phyloP scores from a whole-genome alignment of 1,140 invertebrate species.

The Globodera rostochiensis region DNA sequence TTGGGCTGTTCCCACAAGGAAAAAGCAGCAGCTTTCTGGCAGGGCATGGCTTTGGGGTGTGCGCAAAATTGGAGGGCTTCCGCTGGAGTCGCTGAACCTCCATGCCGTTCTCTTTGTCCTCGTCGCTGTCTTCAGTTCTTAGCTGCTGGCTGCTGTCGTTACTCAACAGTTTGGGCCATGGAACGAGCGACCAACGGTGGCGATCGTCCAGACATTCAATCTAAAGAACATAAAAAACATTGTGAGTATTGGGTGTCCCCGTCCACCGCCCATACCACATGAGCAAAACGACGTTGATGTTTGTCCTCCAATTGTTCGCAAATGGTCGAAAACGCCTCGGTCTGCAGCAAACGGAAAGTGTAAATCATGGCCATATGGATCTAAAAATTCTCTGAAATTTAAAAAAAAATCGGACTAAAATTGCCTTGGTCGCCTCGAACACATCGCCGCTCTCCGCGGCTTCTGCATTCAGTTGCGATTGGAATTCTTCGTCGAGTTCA shows the following conservation, averaged over 20 bases:
- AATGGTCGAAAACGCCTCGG: not conserved
- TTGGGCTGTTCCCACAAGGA: not conserved
- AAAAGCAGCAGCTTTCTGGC: not conserved
- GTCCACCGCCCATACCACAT: not conserved
- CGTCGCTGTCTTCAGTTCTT: not conserved
- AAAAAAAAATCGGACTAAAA: not conserved
- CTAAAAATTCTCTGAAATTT: not conserved
- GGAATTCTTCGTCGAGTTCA: not conserved
- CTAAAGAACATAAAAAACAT: not conserved
- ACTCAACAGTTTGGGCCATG: not conserved
- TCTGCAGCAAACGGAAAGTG: constrained; percentile 11
- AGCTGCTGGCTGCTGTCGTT: not conserved
- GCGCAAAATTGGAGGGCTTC: not conserved
- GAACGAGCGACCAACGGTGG: not conserved
- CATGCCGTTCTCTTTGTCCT: not conserved
- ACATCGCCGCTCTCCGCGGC: not conserved
- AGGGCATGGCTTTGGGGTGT: not conserved
- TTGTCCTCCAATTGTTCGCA: constrained; percentile 3
- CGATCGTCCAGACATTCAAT: not conserved
- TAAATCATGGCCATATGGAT: not conserved
- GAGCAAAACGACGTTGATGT: not conserved
- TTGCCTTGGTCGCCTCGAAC: not conserved
- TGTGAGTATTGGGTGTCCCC: not conserved
- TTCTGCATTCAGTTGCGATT: not conserved
- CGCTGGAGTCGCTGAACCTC: not conserved